A percentile compares a stretch with the other conserved stretches of the same genome.
Evolutionary conservation across 2,888 invertebrate genomes (phyloP).

Genomic region (Copidosoma aretas): DNA sequence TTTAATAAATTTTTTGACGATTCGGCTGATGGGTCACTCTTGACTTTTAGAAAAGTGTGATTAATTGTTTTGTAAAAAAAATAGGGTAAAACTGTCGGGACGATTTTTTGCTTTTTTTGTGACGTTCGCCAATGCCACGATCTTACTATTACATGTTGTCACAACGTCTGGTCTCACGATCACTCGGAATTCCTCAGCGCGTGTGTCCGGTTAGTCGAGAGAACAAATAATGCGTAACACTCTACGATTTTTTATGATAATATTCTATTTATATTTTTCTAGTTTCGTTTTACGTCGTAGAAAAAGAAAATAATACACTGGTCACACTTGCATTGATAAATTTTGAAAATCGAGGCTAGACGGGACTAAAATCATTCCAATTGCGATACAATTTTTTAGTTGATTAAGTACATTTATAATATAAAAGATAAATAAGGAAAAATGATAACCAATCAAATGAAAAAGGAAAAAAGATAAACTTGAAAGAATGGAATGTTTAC

Average conservation of each 20-base stretch:
- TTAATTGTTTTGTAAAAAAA: slow-evolving; percentile 42
- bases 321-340: not conserved
- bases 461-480: not conserved
- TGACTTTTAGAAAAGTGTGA: slow-evolving; percentile 27
- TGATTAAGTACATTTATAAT: slow-evolving; percentile 26
- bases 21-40: slow-evolving; percentile 44
- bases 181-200: slow-evolving; percentile 7
- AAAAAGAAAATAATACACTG: not conserved
- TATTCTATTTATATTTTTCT: slow-evolving; percentile 41
- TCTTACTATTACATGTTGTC: slow-evolving; percentile 23
- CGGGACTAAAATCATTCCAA: slow-evolving; percentile 37
- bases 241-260: slow-evolving; percentile 37
- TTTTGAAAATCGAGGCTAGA: slow-evolving; percentile 14
- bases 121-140: slow-evolving; percentile 29
- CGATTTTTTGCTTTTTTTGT: slow-evolving; percentile 54
- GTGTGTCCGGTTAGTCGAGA: not conserved
- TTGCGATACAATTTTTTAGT: slow-evolving; percentile 30
- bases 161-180: slow-evolving; percentile 4
- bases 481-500: no score
- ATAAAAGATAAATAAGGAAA: not conserved
- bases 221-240: slow-evolving; percentile 27
- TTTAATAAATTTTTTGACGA: slow-evolving; percentile 20
- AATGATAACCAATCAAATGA: not conserved
- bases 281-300: slow-evolving; percentile 34
- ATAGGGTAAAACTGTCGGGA: slow-evolving; percentile 49